Evolutionary conservation across 30 jellyfish, hydroid and myxozoan genomes (phyloP).

Genomic region (Cassiopea xamachana): DNA sequence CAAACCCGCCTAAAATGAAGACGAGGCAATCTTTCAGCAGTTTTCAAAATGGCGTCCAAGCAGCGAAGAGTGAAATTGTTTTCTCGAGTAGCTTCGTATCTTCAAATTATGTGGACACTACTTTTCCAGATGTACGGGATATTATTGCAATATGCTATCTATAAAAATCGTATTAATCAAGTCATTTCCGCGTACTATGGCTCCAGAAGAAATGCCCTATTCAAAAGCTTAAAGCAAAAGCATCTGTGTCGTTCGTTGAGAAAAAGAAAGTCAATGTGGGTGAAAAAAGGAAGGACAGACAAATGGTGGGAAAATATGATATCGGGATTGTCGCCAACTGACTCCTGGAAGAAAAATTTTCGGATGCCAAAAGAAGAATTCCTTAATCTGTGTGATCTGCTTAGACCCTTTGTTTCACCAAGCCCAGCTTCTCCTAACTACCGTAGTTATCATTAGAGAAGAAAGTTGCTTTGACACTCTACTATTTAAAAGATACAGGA

Average conservation of each 20-base stretch:
- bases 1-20: background rate
- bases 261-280: conserved; percentile 36
- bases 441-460: conserved; percentile 37
- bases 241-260: background rate
- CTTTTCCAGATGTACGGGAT: background rate
- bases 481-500: conserved; percentile 61
- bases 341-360: conserved; percentile 52
- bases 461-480: conserved; percentile 54
- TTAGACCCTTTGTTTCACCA: conserved; percentile 54
- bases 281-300: conserved; percentile 34
- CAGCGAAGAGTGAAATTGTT: background rate
- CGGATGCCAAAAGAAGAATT: conserved; percentile 46
- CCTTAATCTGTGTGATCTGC: conserved; percentile 11
- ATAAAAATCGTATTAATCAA: background rate
- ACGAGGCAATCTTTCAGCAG: background rate
- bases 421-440: conserved; percentile 46
- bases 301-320: conserved; percentile 38
- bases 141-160: background rate
- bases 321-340: conserved; percentile 8
- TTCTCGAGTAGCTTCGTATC: background rate
- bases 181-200: background rate
- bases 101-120: background rate
- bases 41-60: background rate
- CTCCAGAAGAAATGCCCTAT: background rate
- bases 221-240: background rate